Conservation (phyloP, 1,140 invertebrate genomes). For the Dermatophagoides farinae region DNA sequence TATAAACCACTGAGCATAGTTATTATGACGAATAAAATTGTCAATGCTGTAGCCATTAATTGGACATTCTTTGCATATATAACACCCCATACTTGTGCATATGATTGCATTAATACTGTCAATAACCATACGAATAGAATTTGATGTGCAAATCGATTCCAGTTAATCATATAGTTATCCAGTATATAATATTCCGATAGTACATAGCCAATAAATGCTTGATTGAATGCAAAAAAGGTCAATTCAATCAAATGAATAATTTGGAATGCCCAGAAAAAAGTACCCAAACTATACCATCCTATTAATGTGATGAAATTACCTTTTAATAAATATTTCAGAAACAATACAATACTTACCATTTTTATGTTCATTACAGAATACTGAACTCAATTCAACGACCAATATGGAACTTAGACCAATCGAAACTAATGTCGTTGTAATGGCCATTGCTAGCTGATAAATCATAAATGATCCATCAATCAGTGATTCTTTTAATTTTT, state of each 20-base stretch:
- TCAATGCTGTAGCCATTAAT: no score
- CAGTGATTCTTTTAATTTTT: neutral
- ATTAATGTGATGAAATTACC: neutral
- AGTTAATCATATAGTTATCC: neutral
- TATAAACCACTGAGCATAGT: neutral
- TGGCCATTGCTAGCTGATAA: neutral
- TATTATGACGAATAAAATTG: neutral
- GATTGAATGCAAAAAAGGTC: neutral
- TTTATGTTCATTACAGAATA: neutral
- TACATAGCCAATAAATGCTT: neutral
- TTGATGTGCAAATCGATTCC: neutral
- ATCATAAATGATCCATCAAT: neutral
- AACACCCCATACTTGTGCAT: neutral
- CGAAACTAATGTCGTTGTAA: neutral
- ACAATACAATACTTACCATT: neutral
- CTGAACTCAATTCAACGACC: neutral
- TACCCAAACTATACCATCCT: conserved; percentile 4
- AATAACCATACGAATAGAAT: neutral
- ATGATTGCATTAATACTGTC: neutral
- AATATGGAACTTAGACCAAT: neutral
- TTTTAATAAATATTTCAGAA: neutral
- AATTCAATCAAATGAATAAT: neutral
- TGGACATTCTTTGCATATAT: neutral
- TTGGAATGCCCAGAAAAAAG: neutral
- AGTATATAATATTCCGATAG: neutral